Evolutionary conservation across 2,113 vertebrate genomes (phyloP).

Genomic region (Proteles cristata): DNA sequence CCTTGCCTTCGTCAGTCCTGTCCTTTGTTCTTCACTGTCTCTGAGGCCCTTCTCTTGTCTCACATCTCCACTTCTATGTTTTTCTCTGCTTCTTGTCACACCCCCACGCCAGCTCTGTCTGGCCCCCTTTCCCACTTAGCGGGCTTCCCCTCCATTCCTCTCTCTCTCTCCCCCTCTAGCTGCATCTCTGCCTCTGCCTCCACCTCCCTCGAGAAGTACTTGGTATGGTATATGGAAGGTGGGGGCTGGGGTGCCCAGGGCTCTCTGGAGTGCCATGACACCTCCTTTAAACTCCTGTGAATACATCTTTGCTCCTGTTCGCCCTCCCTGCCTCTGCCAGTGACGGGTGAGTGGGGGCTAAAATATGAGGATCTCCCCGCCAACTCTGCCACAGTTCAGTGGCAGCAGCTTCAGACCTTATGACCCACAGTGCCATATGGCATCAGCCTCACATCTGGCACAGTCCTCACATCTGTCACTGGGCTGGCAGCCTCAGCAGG

Average conservation of each 20-base stretch:
- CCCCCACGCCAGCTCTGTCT: neutral
- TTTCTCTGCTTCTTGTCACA: neutral
- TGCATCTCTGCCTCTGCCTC: slow-evolving; percentile 57
- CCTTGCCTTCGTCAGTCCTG: neutral
- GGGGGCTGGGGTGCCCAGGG: slow-evolving; percentile 15
- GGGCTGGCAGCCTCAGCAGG: slow-evolving; percentile 55
- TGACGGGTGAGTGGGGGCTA: slow-evolving; percentile 51
- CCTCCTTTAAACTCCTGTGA: slow-evolving; percentile 53
- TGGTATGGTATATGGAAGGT: neutral
- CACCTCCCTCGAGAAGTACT: slow-evolving; percentile 45
- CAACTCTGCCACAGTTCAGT: slow-evolving; percentile 54
- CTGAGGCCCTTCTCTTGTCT: neutral
- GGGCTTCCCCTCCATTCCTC: slow-evolving; percentile 39
- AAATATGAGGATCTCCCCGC: slow-evolving; percentile 41
- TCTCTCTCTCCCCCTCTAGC: neutral
- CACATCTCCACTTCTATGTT: neutral
- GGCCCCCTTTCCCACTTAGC: neutral
- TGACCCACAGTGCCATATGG: slow-evolving; percentile 68
- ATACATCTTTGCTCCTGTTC: slow-evolving; percentile 47
- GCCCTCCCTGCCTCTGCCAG: slow-evolving; percentile 39
- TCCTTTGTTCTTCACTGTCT: slow-evolving; percentile 22
- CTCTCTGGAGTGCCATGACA: slow-evolving; percentile 47
- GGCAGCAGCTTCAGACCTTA: slow-evolving; percentile 61
- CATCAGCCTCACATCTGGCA: slow-evolving; percentile 74
- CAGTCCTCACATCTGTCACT: slow-evolving; percentile 67